Evolutionary conservation across 2,888 invertebrate genomes (phyloP), one percentile per base, ranked within the genome.

Genomic region (Punctoribates punctum): DNA sequence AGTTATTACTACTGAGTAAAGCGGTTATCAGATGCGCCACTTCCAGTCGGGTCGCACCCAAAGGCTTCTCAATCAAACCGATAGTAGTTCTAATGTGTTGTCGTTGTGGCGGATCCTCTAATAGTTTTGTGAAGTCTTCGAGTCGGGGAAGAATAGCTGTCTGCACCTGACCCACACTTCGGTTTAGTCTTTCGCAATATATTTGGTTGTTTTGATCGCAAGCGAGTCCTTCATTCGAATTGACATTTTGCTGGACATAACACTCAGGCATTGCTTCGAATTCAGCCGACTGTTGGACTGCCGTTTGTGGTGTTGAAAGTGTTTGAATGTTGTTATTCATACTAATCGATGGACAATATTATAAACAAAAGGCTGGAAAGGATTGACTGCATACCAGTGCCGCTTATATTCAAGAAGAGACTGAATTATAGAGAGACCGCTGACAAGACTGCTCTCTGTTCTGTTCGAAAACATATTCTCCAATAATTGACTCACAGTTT

Each of bases 21-120:
- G 90, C 89, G 79, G 91, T 89, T 82, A 94, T 87, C 80, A 95
- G 87, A 83, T 90, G 90, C 78, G 91, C 89, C 80, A 93, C 89
- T 84, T 93, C 91, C 78, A 94, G 86, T 79, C 94, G 87, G 67
- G 91, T 89, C 83, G 89, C 89, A 77, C 94, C 94, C 81, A 94
- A 86, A 38, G 92, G 92, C 29, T 75, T 72, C 20, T 76, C 54
- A 34, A 91, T 84, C 79, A 88, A 83, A 78, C 92, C 91, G 80
- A 88, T 88, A 79, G 90, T 90, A 80, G 90, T 90, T 81, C 87
- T 86, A 81, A 91, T 88, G 75, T 88, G 84, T 85, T 87, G 79
- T 84, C 84, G 91, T 84, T 87, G 86, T 82, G 91, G 91, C 81
- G 92, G 91, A 82, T 90, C 87, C 79, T 88, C 81, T 73, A 90